Evolutionary conservation across 2,888 invertebrate species (phyloP).

Genomic region (Acanthoscelides obtectus): DNA sequence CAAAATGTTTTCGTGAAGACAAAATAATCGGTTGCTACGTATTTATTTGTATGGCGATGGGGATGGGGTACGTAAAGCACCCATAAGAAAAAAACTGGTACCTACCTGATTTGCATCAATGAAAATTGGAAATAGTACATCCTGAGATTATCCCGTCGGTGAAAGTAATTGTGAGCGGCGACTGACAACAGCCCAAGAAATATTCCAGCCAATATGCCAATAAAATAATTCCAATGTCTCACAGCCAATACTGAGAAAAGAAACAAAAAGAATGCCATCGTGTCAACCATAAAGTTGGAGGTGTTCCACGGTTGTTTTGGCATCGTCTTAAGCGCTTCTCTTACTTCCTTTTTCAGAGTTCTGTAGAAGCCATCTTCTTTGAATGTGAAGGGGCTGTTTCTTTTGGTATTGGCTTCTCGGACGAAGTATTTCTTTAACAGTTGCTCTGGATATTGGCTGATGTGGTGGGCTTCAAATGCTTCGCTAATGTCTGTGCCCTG

Average conservation of each 20-base stretch:
- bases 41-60: too few relatives aligned
- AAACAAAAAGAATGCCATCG: conserved; percentile 38
- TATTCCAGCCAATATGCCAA: conserved; percentile 53
- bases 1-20: too few relatives aligned
- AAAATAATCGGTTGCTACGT: too few relatives aligned
- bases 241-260: conserved; percentile 33
- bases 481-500: conserved; percentile 79
- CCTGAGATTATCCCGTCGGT: conserved; percentile 69
- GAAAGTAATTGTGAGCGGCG: conserved; percentile 72
- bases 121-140: conserved; percentile 74
- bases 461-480: conserved; percentile 70
- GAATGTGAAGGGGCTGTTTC: conserved; percentile 71
- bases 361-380: conserved; percentile 69
- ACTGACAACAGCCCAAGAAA: conserved; percentile 57
- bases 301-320: conserved; percentile 41
- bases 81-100: too few relatives aligned
- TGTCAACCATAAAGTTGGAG: conserved; percentile 46
- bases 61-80: too few relatives aligned
- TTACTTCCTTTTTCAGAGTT: conserved; percentile 59
- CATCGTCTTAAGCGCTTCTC: conserved; percentile 49
- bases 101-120: conserved; percentile 60
- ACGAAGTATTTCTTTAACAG: conserved; percentile 63
- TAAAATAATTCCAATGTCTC: conserved; percentile 40
- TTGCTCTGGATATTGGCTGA: conserved; percentile 51
- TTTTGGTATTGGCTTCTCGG: conserved; percentile 56